These are phyloP conservation scores for Mohoua ochrocephala DNA, from an alignment of 2,113 vertebrate species.

Conservation along the genomic window DNA sequence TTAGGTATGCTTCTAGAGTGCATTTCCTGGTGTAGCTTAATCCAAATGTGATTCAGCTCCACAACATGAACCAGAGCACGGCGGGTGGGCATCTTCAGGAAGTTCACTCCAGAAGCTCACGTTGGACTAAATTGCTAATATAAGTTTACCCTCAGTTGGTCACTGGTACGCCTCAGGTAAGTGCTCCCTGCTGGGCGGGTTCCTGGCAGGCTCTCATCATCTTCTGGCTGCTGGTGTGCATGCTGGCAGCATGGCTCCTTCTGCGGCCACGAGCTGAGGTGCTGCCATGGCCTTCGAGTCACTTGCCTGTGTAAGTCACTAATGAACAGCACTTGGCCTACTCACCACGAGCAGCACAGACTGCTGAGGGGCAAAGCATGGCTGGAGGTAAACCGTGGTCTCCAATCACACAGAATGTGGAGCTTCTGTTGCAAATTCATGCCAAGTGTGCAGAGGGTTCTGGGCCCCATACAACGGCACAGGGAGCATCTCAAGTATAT, in stretches of 20 bases:
- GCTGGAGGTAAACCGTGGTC: neutral
- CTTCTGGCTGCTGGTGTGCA: neutral
- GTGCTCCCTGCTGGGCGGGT: neutral
- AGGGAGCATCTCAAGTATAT: neutral
- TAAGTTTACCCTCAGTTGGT: neutral
- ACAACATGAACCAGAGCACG: neutral
- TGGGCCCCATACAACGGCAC: neutral
- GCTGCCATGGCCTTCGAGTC: neutral
- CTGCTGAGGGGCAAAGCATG: neutral
- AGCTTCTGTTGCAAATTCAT: neutral
- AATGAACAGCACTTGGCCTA: fast-evolving
- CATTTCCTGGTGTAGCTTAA: neutral
- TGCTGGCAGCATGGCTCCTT: fast-evolving
- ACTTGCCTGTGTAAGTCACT: fast-evolving
- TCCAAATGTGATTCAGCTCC: neutral
- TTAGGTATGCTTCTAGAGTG: neutral
- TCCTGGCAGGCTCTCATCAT: neutral
- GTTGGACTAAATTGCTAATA: neutral
- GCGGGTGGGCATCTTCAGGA: neutral
- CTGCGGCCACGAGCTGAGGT: neutral
- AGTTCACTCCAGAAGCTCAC: neutral
- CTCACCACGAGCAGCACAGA: fast-evolving
- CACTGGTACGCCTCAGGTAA: neutral
- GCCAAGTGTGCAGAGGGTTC: neutral
- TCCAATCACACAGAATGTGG: neutral